Evolutionary conservation across 2,113 vertebrate species (phyloP).

Genomic region (Excalfactoria chinensis): DNA sequence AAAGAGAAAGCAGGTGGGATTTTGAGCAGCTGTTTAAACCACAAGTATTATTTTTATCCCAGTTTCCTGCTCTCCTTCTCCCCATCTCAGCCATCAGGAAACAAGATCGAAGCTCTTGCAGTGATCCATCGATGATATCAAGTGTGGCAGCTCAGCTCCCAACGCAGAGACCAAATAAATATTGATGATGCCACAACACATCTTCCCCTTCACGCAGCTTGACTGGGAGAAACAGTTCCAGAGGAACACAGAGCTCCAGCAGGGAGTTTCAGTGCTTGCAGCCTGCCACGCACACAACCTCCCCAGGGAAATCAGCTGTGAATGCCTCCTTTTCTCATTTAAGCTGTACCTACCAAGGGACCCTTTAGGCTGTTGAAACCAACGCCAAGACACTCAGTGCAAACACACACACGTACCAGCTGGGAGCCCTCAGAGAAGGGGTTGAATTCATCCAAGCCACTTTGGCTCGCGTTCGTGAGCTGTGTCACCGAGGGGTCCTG

Average conservation of each 20-base stretch:
- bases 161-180: background rate
- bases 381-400: background rate
- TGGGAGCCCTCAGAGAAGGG: constrained; percentile 85
- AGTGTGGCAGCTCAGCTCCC: background rate
- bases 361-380: background rate
- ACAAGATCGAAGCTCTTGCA: background rate
- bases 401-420: constrained; percentile 73
- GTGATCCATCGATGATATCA: accelerated
- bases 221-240: background rate
- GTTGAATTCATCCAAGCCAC: constrained; percentile 86
- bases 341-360: background rate
- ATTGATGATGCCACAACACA: background rate
- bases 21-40: background rate
- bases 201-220: background rate
- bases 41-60: background rate
- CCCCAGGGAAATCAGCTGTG: accelerated
- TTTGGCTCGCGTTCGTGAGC: constrained; percentile 76
- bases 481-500: constrained; percentile 94
- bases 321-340: background rate
- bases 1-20: background rate
- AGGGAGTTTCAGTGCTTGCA: background rate
- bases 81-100: background rate
- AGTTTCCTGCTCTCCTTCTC: background rate
- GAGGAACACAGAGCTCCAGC: background rate
- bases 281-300: accelerated